Percentiles rank a stretch among this genome's conserved stretches.
Evolutionary conservation across 2,113 vertebrate genomes (phyloP).

Genomic region (Cariama cristata): DNA sequence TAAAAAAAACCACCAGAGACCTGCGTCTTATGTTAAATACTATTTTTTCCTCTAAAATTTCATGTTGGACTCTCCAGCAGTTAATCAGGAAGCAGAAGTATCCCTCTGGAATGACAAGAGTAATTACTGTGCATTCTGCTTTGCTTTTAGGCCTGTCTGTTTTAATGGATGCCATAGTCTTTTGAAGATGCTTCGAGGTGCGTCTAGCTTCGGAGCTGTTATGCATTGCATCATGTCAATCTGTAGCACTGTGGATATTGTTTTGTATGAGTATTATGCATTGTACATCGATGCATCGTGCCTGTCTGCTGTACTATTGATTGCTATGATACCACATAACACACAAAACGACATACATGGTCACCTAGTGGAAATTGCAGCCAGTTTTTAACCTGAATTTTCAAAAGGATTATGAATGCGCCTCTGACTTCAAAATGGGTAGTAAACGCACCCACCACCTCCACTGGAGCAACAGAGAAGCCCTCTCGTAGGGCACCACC

Average conservation of each 20-base stretch:
- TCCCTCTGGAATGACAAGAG: not conserved
- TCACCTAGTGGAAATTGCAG: not conserved
- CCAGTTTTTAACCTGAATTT: not conserved
- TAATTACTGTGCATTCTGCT: constrained; percentile 1
- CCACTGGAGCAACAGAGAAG: not conserved
- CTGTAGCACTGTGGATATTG: constrained; percentile 36
- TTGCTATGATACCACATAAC: not conserved
- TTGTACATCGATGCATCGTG: not conserved
- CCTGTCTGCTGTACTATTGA: constrained; percentile 31
- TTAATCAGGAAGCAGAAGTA: not conserved
- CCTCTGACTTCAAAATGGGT: not conserved
- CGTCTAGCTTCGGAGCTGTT: not conserved
- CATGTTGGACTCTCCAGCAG: not conserved
- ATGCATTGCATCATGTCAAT: constrained; percentile 12
- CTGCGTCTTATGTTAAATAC: not conserved
- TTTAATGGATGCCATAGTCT: not conserved
- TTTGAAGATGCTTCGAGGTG: constrained; percentile 14
- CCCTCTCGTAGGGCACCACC: not conserved
- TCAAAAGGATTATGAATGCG: not conserved
- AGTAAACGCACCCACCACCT: not conserved
- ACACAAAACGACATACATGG: not conserved
- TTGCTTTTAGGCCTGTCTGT: not conserved
- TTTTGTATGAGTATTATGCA: not conserved
- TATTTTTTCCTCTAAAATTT: not conserved
- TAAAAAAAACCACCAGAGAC: not conserved